These are phyloP conservation scores for Ciconia boyciana DNA, from an alignment of 2,113 vertebrate genomes.

Conservation along the genomic window DNA sequence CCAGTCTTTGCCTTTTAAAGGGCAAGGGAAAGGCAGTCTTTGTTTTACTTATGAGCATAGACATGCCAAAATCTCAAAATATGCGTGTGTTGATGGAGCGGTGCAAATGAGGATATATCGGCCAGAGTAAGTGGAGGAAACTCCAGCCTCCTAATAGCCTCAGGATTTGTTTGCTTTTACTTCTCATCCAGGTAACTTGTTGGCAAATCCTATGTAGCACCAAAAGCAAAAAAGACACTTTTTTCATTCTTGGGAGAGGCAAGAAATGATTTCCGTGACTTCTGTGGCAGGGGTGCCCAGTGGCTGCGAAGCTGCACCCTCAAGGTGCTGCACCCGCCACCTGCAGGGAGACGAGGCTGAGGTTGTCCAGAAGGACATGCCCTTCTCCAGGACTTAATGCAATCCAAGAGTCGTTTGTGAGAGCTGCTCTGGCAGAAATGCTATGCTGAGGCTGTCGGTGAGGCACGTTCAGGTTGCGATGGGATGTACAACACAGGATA, in stretches of 20 bases:
- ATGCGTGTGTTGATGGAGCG: not conserved
- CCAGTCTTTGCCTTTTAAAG: not conserved
- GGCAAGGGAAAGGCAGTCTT: not conserved
- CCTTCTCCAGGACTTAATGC: not conserved
- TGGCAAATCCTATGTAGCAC: not conserved
- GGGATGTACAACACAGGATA: not conserved
- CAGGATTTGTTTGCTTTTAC: not conserved
- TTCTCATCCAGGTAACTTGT: not conserved
- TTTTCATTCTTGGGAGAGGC: not conserved
- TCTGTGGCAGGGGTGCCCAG: not conserved
- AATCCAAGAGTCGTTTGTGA: no score
- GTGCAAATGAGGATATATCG: not conserved
- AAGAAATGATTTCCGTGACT: not conserved
- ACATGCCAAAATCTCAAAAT: not conserved
- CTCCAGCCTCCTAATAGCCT: not conserved
- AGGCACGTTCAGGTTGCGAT: fast-evolving
- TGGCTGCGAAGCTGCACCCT: not conserved
- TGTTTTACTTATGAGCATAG: not conserved
- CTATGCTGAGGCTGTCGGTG: not conserved
- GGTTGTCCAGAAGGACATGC: not conserved
- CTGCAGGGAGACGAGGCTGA: not conserved
- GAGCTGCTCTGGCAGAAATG: no score
- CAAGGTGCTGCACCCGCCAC: not conserved
- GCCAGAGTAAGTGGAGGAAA: not conserved
- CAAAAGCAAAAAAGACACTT: not conserved